Percentiles rank a stretch among this genome's conserved stretches.
Evolutionary conservation across 2,888 invertebrate genomes (phyloP).

Genomic region (Homarus gammarus): DNA sequence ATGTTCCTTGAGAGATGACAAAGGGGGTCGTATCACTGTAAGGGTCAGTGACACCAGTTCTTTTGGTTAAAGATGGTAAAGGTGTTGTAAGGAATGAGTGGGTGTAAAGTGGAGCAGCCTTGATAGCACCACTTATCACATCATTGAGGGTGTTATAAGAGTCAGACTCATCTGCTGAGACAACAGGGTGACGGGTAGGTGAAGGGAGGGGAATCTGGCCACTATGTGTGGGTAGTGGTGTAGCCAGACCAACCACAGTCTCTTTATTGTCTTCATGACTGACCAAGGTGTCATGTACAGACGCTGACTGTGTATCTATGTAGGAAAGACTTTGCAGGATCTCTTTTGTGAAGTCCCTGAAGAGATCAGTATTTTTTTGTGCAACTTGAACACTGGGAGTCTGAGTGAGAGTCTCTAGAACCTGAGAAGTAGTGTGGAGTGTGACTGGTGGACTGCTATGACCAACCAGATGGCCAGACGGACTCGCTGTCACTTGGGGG

Average conservation of each 20-base stretch:
- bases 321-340: not conserved
- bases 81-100: not conserved
- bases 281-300: not conserved
- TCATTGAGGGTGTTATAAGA: not conserved
- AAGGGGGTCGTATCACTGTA: no score
- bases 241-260: not conserved
- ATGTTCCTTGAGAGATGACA: not conserved
- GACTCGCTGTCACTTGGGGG: not conserved
- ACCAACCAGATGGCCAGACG: not conserved
- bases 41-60: not conserved
- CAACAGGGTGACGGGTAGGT: not conserved
- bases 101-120: not conserved
- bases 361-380: not conserved
- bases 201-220: not conserved
- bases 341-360: not conserved
- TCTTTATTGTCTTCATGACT: not conserved
- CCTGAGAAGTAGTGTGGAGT: not conserved
- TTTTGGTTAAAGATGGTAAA: not conserved
- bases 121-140: not conserved
- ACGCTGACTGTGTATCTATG: not conserved
- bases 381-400: not conserved
- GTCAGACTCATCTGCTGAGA: not conserved
- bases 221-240: not conserved
- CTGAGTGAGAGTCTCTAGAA: not conserved
- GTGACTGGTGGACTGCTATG: not conserved